Evolutionary conservation across 2,797 vertebrate genomes (phyloP), one percentile per base, ranked within the genome.

Genomic region (Phoxinus dragarum): DNA sequence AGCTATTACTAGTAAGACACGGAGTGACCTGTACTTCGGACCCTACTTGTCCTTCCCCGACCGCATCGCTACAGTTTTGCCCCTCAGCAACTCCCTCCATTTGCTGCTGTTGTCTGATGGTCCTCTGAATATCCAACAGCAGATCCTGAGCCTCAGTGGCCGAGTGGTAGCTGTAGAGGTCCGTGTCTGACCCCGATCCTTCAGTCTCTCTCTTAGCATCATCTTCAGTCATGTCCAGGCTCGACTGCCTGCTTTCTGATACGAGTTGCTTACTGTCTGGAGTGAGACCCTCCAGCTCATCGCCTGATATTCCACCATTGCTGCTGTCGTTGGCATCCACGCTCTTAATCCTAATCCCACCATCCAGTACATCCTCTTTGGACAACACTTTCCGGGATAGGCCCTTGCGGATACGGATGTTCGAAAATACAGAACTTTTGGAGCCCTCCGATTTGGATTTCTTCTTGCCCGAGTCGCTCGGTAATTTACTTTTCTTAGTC

Each of bases 151-250:
- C 95, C 90, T 99, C 98, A 36, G 89, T 87, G 0, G 97, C 97
- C 4, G 98, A 99, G 92, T 99, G 97, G 92, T 97, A 99, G 94
- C 98, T 99, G 90, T 97, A 97, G 86, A 98, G 95, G 92, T 99
- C 98, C 6, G 95, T 96, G 82, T 99, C 98, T 0, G 98, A 99
- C 69, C 95, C 97, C 0, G 97, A 99, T 88, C 97, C 76, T 9
- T 69, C 76, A 40, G 42, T 80, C 23, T 68, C 67, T n/a, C 44
- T 97, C 72, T 94, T 95, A 91, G 95, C 96, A 89, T 94, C 95
- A 92, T 94, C 96, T 86, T 93, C 93, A 11, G 93, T 92, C 7
- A 93, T 92, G 78, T 96, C 95, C 0, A 71, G 85, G 19, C 91
- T 89, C 75, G 93, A 94, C 79, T 93, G 94, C 38, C 86, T 90